Base-by-base conservation (phyloP, 2,888 invertebrate species). In the Campaea margaritaria region DNA sequence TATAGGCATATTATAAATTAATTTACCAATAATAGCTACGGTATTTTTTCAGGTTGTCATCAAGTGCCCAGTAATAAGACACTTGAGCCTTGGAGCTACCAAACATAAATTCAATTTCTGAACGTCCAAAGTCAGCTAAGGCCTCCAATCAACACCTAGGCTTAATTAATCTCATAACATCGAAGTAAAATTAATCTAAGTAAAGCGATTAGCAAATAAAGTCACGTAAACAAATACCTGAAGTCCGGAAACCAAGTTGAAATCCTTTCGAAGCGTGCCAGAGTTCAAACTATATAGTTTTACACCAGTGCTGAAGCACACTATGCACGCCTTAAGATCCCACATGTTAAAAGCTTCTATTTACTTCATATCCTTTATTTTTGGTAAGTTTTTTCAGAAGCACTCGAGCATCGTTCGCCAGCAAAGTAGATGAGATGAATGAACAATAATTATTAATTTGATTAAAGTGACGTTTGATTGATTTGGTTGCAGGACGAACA, bases 241-340 rank as follows among this genome's bases (percentile, higher is more conserved):
- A 50, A 91, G 75, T 47, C 91, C 90, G 61, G 89, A 82, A 61
- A 87, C 68, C 61, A 81, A 73, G 68, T 85, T 84, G 70, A 80
- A 91, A 63, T 86, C 82, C 7, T 74, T 67, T 64, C 89, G 78
- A 52, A 91, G 73, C 57, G 76, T 72, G n/a, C 75, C 81, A 52
- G 65, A 70, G 49, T 85, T 81, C 72, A 92, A 78, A 65, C 75
- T 82, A 68, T 74, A 77, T 52, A 91, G 73, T 72, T 83, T 87
- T 44, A 79, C 75, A 65, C 83, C 73, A 39, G 79, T 82, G 70
- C 78, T 85, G 21, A 91, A 81, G 73, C 91, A 92, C 62, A 87
- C 87, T 14, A 75, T 71, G 72, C 91, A 92, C 14, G 83, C 88
- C 71, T 85, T 85, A 54, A 90, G 58, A 58, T 83, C 75, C 67